Base-by-base conservation (phyloP, 2,888 invertebrate genomes). In the Chrysolina americana region DNA sequence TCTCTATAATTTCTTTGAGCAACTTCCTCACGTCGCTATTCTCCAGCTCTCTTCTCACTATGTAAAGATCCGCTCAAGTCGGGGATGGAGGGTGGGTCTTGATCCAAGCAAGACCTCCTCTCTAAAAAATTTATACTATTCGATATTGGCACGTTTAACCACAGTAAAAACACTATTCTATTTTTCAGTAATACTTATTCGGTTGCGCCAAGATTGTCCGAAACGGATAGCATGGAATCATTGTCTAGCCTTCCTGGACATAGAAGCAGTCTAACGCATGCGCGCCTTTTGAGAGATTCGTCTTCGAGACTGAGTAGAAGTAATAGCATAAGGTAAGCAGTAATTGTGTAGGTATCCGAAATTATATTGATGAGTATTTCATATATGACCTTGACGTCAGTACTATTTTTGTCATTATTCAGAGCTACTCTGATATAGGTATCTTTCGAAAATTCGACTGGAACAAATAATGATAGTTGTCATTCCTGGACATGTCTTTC, bases 181-280 rank as follows among this genome's bases (percentile, higher is more conserved):
- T 59, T 75, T 76, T 85, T 91, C 89, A 92, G 92, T 88, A 94
- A 94, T 86, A 94, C 94, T 79, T 92, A 92, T 82, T 92, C 92
- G 66, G 93, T 94, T 76, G 93, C 93, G 80, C 93, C 93, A 78
- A 91, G 94, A 72, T 90, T 96, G 79, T 96, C 96, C 65, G 97
- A 97, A 87, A 96, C 97, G 72, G 98, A 98, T 88, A 95, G 96
- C 83, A 93, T 97, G 88, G 95, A 95, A 89, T 93, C 92, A 74
- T 89, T 94, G 81, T 95, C 95, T 84, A 88, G 88, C 83, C 83
- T 88, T 75, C 89, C 88, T 28, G 87, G 89, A 19, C 89, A 89
- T 80, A 83, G 96, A 80, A 92, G 92, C 65, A 93, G 94, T 85
- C 91, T 95, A 83, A 94, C 95, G 78, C 95, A 94, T 86, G 90